Conservation (phyloP, 2,113 vertebrate genomes). For the Peucedramus taeniatus region DNA sequence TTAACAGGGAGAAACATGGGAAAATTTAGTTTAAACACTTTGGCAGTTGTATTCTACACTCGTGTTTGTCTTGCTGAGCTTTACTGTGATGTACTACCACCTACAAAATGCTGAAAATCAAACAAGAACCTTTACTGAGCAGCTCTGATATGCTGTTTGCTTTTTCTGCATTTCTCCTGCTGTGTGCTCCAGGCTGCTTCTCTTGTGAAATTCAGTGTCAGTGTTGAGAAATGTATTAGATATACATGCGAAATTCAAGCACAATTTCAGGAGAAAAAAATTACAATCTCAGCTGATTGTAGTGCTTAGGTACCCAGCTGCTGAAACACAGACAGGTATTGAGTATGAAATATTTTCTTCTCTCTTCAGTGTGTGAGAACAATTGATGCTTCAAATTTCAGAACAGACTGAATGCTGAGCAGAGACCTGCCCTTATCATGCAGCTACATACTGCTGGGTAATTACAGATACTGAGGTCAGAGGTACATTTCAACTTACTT, state of each 20-base stretch:
- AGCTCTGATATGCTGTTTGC: background rate
- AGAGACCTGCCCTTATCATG: background rate
- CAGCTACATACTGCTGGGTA: background rate
- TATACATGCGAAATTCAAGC: background rate
- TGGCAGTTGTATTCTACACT: background rate
- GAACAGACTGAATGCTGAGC: background rate
- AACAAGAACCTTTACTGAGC: background rate
- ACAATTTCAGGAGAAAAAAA: background rate
- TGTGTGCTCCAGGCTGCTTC: background rate
- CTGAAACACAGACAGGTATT: background rate
- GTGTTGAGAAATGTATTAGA: background rate
- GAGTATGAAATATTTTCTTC: background rate
- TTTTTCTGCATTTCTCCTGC: background rate
- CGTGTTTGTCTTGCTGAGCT: background rate
- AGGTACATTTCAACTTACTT: background rate
- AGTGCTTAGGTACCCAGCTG: background rate
- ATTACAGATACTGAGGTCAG: background rate
- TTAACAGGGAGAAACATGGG: background rate
- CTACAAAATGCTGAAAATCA: background rate
- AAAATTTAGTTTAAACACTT: background rate
- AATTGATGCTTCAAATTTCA: background rate
- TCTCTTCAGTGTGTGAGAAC: background rate
- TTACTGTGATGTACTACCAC: background rate
- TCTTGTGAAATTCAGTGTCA: background rate
- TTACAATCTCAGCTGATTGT: background rate